Conservation (phyloP, 1,140 invertebrate species). For the Carposina sasakii region DNA sequence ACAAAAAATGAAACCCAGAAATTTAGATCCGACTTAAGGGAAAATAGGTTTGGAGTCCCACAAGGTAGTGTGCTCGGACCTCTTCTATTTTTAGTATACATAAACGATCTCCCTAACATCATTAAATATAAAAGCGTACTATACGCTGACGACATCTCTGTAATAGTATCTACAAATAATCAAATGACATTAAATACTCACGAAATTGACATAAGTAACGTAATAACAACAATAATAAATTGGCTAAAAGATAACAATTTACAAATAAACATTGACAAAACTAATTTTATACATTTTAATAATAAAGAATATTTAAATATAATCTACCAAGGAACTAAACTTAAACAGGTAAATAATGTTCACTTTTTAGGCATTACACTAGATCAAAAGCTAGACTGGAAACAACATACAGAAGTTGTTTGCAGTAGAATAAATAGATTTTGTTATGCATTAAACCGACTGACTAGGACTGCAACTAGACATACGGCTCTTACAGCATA, state of each 20-base stretch:
- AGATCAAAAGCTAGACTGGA: too few relatives aligned
- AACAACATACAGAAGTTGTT: too few relatives aligned
- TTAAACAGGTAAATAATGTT: too few relatives aligned
- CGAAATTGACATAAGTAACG: not conserved
- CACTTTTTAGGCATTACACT: too few relatives aligned
- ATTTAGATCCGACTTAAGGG: not conserved
- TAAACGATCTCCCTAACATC: not conserved
- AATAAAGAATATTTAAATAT: too few relatives aligned
- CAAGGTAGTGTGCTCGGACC: not conserved
- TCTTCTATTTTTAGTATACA: not conserved
- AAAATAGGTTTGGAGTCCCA: not conserved
- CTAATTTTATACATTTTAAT: constrained; percentile 1
- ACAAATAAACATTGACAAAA: not conserved
- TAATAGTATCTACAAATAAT: not conserved
- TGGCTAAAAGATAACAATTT: constrained; percentile 4
- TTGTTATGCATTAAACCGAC: too few relatives aligned
- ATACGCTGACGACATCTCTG: constrained; percentile 1
- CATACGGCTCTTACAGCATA: too few relatives aligned
- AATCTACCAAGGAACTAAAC: too few relatives aligned
- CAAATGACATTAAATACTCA: not conserved
- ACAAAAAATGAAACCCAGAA: not conserved
- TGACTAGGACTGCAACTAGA: too few relatives aligned
- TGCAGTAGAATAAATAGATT: too few relatives aligned
- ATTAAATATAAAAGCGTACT: not conserved
- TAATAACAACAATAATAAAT: not conserved